These are phyloP conservation scores for Sylvilagus floridanus DNA, from an alignment of 2,797 vertebrate species.

Conservation along the genomic window DNA sequence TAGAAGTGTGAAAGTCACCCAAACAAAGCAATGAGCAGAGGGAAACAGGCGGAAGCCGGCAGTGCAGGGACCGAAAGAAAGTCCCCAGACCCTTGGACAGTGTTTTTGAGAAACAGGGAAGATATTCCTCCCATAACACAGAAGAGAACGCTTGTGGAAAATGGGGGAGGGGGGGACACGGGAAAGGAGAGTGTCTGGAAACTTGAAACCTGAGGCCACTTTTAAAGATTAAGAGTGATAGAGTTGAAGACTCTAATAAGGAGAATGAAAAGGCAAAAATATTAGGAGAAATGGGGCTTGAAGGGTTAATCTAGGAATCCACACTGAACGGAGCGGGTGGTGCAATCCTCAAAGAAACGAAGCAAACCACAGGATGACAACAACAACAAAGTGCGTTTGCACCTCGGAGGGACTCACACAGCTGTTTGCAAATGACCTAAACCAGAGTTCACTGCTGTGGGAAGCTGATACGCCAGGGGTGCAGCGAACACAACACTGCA, in stretches of 20 bases:
- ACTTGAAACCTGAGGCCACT: not conserved
- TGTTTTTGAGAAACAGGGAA: not conserved
- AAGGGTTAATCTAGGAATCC: not conserved
- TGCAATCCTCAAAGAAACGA: not conserved
- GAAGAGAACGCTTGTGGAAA: not conserved
- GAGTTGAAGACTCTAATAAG: not conserved
- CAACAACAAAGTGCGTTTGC: not conserved
- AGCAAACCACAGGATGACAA: no score
- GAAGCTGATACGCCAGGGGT: not conserved
- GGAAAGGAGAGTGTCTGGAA: not conserved
- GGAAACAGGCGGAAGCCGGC: not conserved
- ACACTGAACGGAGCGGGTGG: not conserved
- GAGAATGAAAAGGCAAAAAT: not conserved
- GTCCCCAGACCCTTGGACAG: not conserved
- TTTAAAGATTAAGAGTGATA: not conserved
- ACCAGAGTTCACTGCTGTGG: not conserved
- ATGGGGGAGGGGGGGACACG: not conserved
- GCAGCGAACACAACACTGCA: not conserved
- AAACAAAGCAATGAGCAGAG: not conserved
- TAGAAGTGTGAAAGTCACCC: not conserved
- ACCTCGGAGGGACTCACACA: not conserved
- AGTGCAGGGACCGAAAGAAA: not conserved
- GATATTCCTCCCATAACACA: not conserved
- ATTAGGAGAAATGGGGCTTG: not conserved
- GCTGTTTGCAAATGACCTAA: not conserved